phyloP scores from a whole-genome alignment of 2,113 vertebrate genomes.

The Notarius lentiginosus region DNA sequence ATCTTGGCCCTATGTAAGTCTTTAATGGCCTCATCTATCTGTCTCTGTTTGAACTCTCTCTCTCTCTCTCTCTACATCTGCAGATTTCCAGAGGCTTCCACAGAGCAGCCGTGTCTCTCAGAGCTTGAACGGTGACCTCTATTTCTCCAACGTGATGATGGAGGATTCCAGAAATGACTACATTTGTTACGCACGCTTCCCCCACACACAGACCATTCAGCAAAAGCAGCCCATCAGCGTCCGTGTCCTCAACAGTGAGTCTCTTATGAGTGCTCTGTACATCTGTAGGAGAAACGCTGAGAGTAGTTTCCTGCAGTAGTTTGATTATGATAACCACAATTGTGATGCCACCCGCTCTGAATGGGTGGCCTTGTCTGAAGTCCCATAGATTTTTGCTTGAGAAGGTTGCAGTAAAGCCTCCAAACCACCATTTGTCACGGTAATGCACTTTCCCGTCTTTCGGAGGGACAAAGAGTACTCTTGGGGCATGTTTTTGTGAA shows the following conservation, averaged over 20 bases:
- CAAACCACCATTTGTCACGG: conserved; percentile 22
- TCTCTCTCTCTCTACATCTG: neutral
- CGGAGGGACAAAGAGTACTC: conserved; percentile 17
- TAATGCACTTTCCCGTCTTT: neutral
- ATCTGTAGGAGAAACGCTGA: conserved; percentile 55
- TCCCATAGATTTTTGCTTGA: conserved; percentile 28
- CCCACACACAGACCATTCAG: conserved; percentile 96
- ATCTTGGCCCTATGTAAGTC: neutral
- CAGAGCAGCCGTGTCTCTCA: conserved; percentile 91
- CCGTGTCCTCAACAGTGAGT: conserved; percentile 90
- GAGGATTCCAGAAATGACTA: conserved; percentile 92
- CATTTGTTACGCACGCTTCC: conserved; percentile 98
- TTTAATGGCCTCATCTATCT: conserved; percentile 20
- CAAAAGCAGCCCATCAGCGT: conserved; percentile 97
- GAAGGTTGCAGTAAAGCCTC: conserved; percentile 16
- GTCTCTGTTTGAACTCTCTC: neutral
- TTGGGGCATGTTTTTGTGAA: conserved; percentile 7
- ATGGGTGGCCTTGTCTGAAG: conserved; percentile 28
- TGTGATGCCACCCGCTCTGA: conserved; percentile 4
- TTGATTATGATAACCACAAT: neutral
- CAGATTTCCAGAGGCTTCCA: conserved; percentile 92
- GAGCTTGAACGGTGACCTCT: conserved; percentile 94
- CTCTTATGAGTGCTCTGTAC: conserved; percentile 42
- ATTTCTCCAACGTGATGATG: conserved; percentile 90
- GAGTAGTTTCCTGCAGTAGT: conserved; percentile 27